Evolutionary conservation across 92 coral and sea anemone genomes (phyloP).

Genomic region (Muricea muricata): DNA sequence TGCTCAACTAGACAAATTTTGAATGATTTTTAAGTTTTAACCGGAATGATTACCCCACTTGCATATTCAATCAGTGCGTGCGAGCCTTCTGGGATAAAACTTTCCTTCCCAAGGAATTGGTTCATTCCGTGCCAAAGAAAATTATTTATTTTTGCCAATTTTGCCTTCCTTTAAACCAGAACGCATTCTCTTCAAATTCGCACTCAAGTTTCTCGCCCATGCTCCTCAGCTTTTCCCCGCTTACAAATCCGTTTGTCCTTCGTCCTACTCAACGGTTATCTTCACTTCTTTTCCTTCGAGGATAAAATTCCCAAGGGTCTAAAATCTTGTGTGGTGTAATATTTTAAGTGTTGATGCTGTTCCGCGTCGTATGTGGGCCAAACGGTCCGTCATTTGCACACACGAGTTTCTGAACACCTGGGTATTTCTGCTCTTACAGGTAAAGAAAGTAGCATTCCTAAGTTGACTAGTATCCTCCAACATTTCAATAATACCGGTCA

Average conservation of each 20-base stretch:
- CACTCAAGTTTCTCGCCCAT: not conserved
- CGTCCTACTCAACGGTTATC: not conserved
- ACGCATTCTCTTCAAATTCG: conserved; percentile 1
- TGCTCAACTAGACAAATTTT: not conserved
- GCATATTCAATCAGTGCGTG: not conserved
- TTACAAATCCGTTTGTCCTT: not conserved
- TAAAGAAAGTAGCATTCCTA: too few species aligned
- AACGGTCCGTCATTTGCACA: too few species aligned
- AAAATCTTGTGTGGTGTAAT: not conserved
- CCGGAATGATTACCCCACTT: not conserved
- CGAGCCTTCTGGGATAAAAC: not conserved
- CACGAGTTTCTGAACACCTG: too few species aligned
- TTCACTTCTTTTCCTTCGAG: not conserved
- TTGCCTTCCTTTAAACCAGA: not conserved
- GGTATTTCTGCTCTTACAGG: too few species aligned
- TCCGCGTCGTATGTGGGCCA: conserved; percentile 9
- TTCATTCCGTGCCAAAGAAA: not conserved
- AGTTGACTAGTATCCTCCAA: too few species aligned
- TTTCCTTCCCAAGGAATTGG: not conserved
- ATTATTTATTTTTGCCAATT: not conserved
- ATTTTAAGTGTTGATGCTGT: not conserved
- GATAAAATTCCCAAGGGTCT: conserved; percentile 1
- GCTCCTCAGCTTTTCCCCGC: conserved; percentile 1
- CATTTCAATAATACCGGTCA: too few species aligned
- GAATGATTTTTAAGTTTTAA: too few species aligned